These are phyloP conservation scores for Rhinoraja longicauda DNA, from an alignment of 2,797 vertebrate genomes.

Conservation along the genomic window DNA sequence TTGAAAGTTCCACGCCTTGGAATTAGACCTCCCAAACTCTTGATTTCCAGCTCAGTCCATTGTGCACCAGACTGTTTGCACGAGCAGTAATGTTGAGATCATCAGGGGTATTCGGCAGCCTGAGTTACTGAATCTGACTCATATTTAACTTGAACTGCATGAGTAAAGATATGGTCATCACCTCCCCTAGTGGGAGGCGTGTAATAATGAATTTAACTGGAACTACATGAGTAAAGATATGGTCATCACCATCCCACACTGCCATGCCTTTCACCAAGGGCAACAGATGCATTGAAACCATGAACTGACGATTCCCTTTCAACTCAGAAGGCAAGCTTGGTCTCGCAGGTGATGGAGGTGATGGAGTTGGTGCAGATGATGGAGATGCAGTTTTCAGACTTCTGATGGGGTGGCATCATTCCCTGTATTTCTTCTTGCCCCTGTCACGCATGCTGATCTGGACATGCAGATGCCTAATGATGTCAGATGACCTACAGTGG, in stretches of 20 bases:
- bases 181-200: too few relatives aligned
- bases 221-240: neutral
- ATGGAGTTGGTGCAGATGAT: too few relatives aligned
- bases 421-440: too few relatives aligned
- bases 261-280: neutral
- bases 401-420: too few relatives aligned
- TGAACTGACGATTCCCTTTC: neutral
- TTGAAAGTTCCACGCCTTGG: neutral
- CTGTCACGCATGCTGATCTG: too few relatives aligned
- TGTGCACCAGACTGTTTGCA: too few relatives aligned
- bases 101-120: neutral
- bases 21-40: neutral
- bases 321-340: neutral
- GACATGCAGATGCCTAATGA: too few relatives aligned
- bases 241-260: neutral
- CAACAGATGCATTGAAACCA: neutral
- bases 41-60: neutral
- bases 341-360: too few relatives aligned
- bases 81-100: neutral
- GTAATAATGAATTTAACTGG: neutral
- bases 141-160: neutral
- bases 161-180: neutral
- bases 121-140: neutral
- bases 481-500: too few relatives aligned
- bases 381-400: too few relatives aligned